Percentiles rank a stretch among this genome's conserved stretches.
These are phyloP conservation scores for Dicycla oo DNA, from an alignment of 2,888 invertebrate species.

Conservation along the genomic window DNA sequence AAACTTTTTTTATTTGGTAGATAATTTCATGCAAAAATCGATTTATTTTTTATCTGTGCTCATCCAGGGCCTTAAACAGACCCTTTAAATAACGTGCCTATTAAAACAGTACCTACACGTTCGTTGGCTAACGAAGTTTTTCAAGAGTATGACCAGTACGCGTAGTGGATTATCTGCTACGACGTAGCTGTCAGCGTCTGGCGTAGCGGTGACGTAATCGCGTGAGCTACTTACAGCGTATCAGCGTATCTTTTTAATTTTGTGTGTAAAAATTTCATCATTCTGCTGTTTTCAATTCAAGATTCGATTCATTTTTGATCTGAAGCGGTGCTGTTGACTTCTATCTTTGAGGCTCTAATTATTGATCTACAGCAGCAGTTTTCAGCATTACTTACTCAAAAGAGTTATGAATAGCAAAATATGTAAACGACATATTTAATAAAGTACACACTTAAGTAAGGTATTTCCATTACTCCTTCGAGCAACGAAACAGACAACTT, in stretches of 20 bases:
- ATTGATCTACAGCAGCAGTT: background rate
- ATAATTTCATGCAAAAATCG: background rate
- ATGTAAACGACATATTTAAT: too few species aligned
- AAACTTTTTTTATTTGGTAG: background rate
- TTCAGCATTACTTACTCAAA: background rate
- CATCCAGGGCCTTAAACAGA: background rate
- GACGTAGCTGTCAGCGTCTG: slow-evolving; percentile 34
- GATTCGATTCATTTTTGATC: background rate
- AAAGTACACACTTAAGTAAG: background rate
- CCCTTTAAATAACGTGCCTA: too few species aligned
- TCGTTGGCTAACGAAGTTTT: background rate
- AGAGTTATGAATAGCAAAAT: too few species aligned
- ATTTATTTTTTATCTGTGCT: background rate
- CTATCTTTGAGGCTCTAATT: background rate
- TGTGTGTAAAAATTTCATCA: slow-evolving; percentile 7
- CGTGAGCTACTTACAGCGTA: slow-evolving; percentile 37
- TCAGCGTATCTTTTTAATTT: slow-evolving; percentile 2
- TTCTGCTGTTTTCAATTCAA: background rate
- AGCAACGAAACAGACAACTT: slow-evolving; percentile 28
- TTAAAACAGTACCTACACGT: background rate
- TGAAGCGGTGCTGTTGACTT: background rate
- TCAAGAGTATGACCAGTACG: background rate
- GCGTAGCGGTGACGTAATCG: slow-evolving; percentile 30
- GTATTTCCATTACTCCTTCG: slow-evolving; percentile 4
- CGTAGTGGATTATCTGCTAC: slow-evolving; percentile 21